These are phyloP conservation scores for Musca domestica DNA, from an alignment of 1,140 invertebrate species.

Conservation along the genomic window DNA sequence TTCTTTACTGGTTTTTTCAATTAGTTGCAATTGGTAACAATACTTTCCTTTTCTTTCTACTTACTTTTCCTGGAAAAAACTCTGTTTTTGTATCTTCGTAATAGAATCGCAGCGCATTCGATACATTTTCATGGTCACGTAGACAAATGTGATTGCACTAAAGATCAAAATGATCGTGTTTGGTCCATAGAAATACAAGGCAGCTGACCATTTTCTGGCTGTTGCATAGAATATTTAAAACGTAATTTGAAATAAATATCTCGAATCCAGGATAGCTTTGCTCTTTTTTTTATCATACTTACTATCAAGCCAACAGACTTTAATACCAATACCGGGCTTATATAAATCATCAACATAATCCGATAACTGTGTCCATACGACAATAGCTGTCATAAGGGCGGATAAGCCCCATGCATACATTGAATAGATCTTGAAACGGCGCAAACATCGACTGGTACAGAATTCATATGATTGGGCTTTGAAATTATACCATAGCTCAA, in stretches of 20 bases:
- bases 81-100: conserved; percentile 46
- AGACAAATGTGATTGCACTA: conserved; percentile 68
- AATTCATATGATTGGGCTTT: conserved; percentile 52
- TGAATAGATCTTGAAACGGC: conserved; percentile 66
- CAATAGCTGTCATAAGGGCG: conserved; percentile 52
- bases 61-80: conserved; percentile 26
- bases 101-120: conserved; percentile 57
- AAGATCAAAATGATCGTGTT: conserved; percentile 65
- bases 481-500: conserved; percentile 74
- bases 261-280: neutral
- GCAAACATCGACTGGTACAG: conserved; percentile 52
- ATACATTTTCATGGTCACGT: conserved; percentile 66
- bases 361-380: conserved; percentile 56
- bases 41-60: too few species aligned
- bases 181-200: conserved; percentile 73
- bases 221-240: neutral
- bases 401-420: conserved; percentile 71
- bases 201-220: conserved; percentile 40
- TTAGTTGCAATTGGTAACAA: too few species aligned
- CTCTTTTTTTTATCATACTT: too few species aligned
- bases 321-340: conserved; percentile 56
- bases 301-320: conserved; percentile 61
- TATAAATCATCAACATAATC: conserved; percentile 49
- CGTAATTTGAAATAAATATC: neutral
- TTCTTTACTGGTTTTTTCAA: too few species aligned